Conservation (phyloP, 2,797 vertebrate genomes). For the Falco columbarius region DNA sequence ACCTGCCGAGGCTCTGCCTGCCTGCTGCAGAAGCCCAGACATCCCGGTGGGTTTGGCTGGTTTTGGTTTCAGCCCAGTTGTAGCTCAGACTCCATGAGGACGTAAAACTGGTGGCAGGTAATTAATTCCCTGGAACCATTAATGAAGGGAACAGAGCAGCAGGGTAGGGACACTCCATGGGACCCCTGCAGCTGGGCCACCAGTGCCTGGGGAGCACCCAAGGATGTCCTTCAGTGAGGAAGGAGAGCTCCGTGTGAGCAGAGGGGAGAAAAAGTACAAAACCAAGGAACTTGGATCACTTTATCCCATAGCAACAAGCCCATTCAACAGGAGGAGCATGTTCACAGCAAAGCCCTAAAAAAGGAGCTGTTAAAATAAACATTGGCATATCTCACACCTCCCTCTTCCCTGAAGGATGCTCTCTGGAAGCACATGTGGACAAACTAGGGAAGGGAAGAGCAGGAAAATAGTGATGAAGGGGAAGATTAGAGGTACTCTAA, state of each 20-base stretch:
- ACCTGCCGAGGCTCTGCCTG: background rate
- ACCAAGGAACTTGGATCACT: background rate
- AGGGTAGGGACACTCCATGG: background rate
- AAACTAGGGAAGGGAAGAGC: background rate
- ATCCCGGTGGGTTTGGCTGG: background rate
- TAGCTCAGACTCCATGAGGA: background rate
- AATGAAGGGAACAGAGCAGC: background rate
- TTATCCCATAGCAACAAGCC: conserved; percentile 66
- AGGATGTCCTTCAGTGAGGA: background rate
- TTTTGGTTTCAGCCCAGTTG: background rate
- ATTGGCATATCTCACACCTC: conserved; percentile 66
- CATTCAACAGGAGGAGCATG: conserved; percentile 38
- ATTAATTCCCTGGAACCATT: background rate
- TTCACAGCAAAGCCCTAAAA: conserved; percentile 55
- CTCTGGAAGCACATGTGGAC: conserved; percentile 56
- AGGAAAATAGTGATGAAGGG: background rate
- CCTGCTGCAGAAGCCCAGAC: too few species aligned
- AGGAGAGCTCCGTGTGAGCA: background rate
- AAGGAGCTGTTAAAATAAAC: conserved; percentile 70
- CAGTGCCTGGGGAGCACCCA: background rate
- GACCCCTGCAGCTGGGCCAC: rapidly evolving
- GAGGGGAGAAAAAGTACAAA: background rate
- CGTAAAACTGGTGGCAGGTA: background rate
- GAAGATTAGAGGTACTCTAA: background rate
- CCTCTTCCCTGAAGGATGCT: conserved; percentile 46